Evolutionary conservation across 2,888 invertebrate species (phyloP).

Genomic region (Amphiduros pacificus): DNA sequence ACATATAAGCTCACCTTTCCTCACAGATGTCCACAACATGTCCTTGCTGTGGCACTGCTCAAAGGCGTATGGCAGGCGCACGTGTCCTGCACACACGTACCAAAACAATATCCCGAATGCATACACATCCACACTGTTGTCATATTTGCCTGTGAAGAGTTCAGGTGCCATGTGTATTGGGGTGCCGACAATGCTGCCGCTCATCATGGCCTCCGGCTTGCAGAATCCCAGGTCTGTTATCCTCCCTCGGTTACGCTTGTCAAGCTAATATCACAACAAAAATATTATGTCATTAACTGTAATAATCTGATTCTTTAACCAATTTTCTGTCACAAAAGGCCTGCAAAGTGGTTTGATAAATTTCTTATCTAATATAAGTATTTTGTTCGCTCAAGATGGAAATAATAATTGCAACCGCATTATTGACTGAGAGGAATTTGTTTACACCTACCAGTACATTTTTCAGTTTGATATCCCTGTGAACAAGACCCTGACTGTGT

Average conservation of each 20-base stretch:
- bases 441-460: constrained; percentile 72
- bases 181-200: constrained; percentile 80
- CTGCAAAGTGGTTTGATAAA: too few relatives aligned
- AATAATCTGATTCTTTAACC: background rate
- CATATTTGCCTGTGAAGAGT: constrained; percentile 77
- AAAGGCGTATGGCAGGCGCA: constrained; percentile 76
- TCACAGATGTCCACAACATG: constrained; percentile 81
- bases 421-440: too few relatives aligned
- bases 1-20: constrained; percentile 77
- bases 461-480: constrained; percentile 86
- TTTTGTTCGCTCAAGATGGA: too few relatives aligned
- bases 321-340: too few relatives aligned
- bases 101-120: constrained; percentile 89
- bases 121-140: constrained; percentile 83
- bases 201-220: constrained; percentile 87
- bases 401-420: too few relatives aligned
- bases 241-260: constrained; percentile 73
- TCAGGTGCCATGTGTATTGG: constrained; percentile 93
- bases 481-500: constrained; percentile 84
- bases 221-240: constrained; percentile 88
- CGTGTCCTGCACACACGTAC: constrained; percentile 84
- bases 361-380: too few relatives aligned
- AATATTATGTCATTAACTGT: background rate
- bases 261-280: constrained; percentile 63
- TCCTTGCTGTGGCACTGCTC: constrained; percentile 84